Base-by-base conservation (phyloP, 2,113 vertebrate species). In the Accipiter virgatus region DNA sequence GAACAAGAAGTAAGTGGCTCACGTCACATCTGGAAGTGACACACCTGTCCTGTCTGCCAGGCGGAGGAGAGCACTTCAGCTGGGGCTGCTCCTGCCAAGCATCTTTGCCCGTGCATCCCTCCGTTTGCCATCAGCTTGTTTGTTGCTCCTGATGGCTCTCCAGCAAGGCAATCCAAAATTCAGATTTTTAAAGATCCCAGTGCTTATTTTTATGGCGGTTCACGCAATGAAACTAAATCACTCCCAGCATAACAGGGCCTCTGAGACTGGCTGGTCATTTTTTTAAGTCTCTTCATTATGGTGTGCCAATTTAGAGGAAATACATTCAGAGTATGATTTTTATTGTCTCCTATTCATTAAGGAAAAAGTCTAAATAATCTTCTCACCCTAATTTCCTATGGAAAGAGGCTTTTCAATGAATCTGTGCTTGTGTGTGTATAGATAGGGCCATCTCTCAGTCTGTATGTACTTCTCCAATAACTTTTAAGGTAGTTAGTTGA, bases 11-110 rank as follows among this genome's bases (percentile, higher is more conserved):
- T 7, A 29, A 94, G 84, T 77, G 91, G 84, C 81, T 94, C 68
- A 12, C 15, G 53, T 73, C 75, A 79, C 87, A 70, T 91, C 95
- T 83, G 79, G 87, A 59, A 70, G 71, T 48, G 81, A 62, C 84
- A 85, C 86, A 70, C 72, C 63, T 91, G 78, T 66, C 92, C 77
- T 34, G 56, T 43, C 72, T 93, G 87, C 82, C 90, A 84, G 93
- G 67, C 6, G 31, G 80, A 59, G 11, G 8, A 65, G 53, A 83
- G 75, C 81, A 0, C 36, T 77, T 68, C 68, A 93, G 90, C 93
- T 68, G 91, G 62, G 78, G 3, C 38, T 6, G 83, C 68, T 79
- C 31, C 80, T 16, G 34, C 79, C 7, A 14, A 20, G 75, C 20
- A 0, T 2, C 8, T 6, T 48, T 59, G 84, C 43, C 59, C 0